Evolutionary conservation across 2,797 vertebrate species (phyloP), one percentile per base, ranked within the genome.

Genomic region (Anguilla obscura): DNA sequence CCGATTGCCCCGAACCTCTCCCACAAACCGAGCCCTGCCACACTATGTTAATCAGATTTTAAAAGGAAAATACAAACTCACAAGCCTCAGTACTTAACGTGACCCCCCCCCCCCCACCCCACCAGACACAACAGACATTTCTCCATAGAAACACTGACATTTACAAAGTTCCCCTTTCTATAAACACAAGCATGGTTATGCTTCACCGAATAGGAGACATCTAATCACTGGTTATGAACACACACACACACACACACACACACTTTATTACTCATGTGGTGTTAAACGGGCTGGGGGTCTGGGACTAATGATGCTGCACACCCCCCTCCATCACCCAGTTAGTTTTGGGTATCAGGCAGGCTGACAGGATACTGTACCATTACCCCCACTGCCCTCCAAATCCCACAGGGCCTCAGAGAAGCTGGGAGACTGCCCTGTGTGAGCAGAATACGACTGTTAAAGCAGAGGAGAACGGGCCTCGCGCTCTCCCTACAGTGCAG

Each of bases 331-430:
- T 88, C 30, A 40, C 92, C 93, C 7, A 24, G 92, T 97, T 96
- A 97, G 95, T 96, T 91, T 93, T 89, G 88, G 92, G 58, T 90
- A 84, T 94, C 96, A 96, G 95, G 93, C 95, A 95, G 90, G 92
- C 90, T 91, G 92, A 92, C 90, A 89, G 89, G 89, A 95, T 95
- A 97, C 96, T 94, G 50, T 97, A 99, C 98, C 98, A 14, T 97
- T 98, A 3, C 95, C 97, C 88, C 97, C 97, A 80, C 96, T 98
- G 95, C 96, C 96, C 92, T 98, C 97, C 79, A 95, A 94, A 92
- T 93, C 96, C 97, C 97, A 95, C 30, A 93, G 95, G 0, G 94
- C 93, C 84, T 94, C 95, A 85, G 86, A 90, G 91, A 91, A 91
- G 0, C 91, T 93, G 93, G 93, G 89, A 14, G 94, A 91, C 58